Evolutionary conservation across 2,797 vertebrate species (phyloP), one percentile per base, ranked within the genome.

Genomic region (Coranthus polyacanthus): DNA sequence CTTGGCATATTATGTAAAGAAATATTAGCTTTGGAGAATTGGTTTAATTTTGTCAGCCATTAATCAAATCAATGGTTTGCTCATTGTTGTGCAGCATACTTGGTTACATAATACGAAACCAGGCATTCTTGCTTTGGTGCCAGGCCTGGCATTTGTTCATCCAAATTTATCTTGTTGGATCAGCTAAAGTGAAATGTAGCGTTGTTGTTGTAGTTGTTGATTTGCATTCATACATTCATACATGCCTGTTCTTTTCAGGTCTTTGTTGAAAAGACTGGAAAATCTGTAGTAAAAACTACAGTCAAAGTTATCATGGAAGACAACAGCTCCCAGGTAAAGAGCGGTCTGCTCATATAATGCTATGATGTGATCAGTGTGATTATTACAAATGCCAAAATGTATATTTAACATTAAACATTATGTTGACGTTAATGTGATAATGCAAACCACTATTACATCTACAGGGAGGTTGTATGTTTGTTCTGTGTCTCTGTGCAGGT

Each of bases 271-370:
- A 97, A 97, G 85, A 90, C 72, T 13, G 72, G 86, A 50, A 73
- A 87, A 73, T 97, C 96, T 45, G 79, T 96, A 60, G 94, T 90
- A 45, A 95, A 95, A 91, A 95, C 94, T 64, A 75, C 88, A 8
- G 90, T 97, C 12, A 95, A 95, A 65, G 70, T 97, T 24, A 34
- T 93, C 62, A 93, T 95, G 90, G 95, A 96, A 82, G 94, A 95
- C 75, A 92, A 82, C 45, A 90, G 86, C 81, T 96, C 95, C 55
- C 97, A 98, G 96, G 98, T 98, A 92, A 86, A 69, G 42, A 20
- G 29, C 41, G 12, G 4, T 39, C 38, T 78, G 45, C 34, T n/a
- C 26, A 49, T 20, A 22, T n/a, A 21, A 4, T 58, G 2, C 32
- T 61, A 4, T 12, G 12, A 50, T 63, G 21, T 26, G 8, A 68